phyloP scores from a whole-genome alignment of 2,113 vertebrate genomes.

The Camelus dromedarius region DNA sequence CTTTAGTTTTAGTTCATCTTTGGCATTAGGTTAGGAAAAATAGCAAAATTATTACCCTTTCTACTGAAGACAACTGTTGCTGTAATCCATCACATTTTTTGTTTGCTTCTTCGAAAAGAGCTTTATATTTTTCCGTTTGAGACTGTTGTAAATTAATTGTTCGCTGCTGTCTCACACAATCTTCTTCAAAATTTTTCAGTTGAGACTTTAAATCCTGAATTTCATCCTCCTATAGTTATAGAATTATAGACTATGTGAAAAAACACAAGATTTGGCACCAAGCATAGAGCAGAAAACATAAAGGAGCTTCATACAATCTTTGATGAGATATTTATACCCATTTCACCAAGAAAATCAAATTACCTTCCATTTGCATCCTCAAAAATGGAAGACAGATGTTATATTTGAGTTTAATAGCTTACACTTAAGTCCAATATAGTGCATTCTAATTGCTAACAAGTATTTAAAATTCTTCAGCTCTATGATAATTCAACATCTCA shows the following conservation, averaged over 20 bases:
- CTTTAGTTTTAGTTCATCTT: background rate
- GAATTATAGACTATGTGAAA: slow-evolving; percentile 56
- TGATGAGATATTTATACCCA: slow-evolving; percentile 11
- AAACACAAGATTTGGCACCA: slow-evolving; percentile 23
- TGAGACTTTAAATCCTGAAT: slow-evolving; percentile 88
- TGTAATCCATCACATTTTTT: slow-evolving; percentile 90
- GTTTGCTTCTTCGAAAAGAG: slow-evolving; percentile 90
- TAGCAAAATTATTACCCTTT: slow-evolving; percentile 88
- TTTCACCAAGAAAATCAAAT: slow-evolving; percentile 25
- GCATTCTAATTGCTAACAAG: slow-evolving; percentile 25
- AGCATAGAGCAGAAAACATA: slow-evolving; percentile 40
- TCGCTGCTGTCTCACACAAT: slow-evolving; percentile 89
- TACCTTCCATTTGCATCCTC: slow-evolving; percentile 3
- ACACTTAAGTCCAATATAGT: slow-evolving; percentile 14
- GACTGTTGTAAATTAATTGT: slow-evolving; percentile 89
- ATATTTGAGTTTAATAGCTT: slow-evolving; percentile 15
- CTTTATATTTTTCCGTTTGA: slow-evolving; percentile 93
- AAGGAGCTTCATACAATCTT: background rate
- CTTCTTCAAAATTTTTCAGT: slow-evolving; percentile 92
- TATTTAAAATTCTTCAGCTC: slow-evolving; percentile 39
- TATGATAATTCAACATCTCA: slow-evolving; percentile 50
- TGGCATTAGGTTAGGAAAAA: slow-evolving; percentile 14
- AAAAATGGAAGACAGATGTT: slow-evolving; percentile 32
- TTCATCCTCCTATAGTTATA: slow-evolving; percentile 91
- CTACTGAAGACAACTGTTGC: slow-evolving; percentile 88